A percentile compares a stretch with the other conserved stretches of the same genome.
Conservation (phyloP, 2,113 vertebrate genomes). For the Aptenodytes forsteri region DNA sequence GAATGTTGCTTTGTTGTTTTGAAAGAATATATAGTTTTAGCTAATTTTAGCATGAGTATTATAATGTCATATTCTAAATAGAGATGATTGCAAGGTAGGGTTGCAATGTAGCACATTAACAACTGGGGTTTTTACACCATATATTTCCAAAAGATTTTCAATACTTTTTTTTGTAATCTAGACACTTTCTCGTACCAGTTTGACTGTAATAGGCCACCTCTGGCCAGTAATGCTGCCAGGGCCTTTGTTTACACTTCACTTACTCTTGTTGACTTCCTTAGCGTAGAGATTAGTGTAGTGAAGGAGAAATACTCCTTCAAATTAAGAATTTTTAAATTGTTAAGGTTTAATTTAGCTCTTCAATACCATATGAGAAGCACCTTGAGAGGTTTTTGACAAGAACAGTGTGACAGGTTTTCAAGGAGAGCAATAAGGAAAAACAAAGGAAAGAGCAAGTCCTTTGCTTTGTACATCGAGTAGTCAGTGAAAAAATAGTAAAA, state of each 20-base stretch:
- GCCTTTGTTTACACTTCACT: neutral
- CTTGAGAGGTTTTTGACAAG: neutral
- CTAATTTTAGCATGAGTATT: neutral
- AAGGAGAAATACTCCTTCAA: neutral
- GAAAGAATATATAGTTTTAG: neutral
- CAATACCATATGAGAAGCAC: neutral
- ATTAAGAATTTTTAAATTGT: neutral
- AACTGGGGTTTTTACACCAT: accelerated
- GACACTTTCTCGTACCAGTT: neutral
- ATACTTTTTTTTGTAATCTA: neutral
- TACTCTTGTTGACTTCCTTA: neutral
- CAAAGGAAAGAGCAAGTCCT: neutral
- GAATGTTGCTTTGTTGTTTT: constrained; percentile 6
- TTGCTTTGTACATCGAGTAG: neutral
- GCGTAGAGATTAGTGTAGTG: neutral
- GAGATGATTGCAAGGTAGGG: neutral
- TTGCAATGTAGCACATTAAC: neutral
- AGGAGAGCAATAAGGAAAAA: neutral
- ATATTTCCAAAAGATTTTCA: neutral
- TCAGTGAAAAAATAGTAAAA: neutral
- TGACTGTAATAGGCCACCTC: neutral
- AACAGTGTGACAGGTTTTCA: neutral
- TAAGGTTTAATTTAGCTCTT: neutral
- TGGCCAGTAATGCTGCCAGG: neutral
- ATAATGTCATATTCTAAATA: neutral